Conservation (phyloP, 2,113 vertebrate species). For the Tachycineta bicolor region DNA sequence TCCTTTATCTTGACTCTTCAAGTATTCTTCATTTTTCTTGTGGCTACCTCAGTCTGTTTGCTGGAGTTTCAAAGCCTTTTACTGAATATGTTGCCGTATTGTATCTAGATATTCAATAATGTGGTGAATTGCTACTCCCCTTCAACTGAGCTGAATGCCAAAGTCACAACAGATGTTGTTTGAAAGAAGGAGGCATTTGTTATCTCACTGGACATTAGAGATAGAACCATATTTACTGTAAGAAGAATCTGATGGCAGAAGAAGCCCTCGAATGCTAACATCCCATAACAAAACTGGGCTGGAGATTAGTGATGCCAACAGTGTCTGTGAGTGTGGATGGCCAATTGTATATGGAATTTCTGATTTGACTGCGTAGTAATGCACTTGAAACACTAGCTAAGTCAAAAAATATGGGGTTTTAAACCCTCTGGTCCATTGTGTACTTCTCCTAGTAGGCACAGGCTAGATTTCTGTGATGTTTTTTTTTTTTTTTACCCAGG, state of each 20-base stretch:
- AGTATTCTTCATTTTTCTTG: conserved; percentile 18
- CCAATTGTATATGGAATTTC: neutral
- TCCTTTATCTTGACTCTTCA: conserved; percentile 18
- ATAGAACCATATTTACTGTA: neutral
- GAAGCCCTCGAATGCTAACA: neutral
- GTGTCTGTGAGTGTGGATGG: neutral
- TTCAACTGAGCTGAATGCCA: neutral
- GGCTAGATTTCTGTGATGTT: neutral
- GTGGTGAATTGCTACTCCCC: neutral
- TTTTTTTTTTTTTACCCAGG: neutral
- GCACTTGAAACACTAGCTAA: neutral
- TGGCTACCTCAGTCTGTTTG: neutral
- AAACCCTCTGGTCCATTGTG: neutral
- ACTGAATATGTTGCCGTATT: neutral
- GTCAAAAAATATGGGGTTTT: neutral
- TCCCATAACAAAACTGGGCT: neutral
- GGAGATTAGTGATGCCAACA: neutral
- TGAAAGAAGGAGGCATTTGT: neutral
- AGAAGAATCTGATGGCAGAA: neutral
- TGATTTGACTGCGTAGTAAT: neutral
- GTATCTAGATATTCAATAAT: neutral
- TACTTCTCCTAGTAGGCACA: neutral
- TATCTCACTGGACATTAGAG: neutral
- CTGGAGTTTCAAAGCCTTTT: neutral
- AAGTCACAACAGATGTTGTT: neutral